These are phyloP conservation scores for Hydraecia micacea DNA, from an alignment of 2,888 invertebrate genomes.

Conservation along the genomic window DNA sequence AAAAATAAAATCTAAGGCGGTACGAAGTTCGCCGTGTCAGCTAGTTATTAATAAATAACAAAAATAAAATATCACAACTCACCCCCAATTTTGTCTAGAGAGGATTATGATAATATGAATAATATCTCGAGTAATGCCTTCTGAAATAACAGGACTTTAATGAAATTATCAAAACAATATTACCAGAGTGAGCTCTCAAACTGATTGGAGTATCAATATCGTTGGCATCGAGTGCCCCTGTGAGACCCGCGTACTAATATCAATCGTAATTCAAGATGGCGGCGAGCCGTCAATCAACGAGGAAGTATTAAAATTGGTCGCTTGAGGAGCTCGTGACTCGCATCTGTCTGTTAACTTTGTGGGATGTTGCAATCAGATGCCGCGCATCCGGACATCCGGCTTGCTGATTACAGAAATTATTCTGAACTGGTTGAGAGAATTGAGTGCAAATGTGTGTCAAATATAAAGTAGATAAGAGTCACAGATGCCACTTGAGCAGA, in stretches of 20 bases:
- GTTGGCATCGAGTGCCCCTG: constrained; percentile 23
- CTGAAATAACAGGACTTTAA: constrained; percentile 37
- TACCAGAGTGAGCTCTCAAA: constrained; percentile 26
- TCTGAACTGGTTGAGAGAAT: constrained; percentile 25
- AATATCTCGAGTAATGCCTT: constrained; percentile 9
- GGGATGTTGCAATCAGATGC: constrained; percentile 37
- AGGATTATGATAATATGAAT: neutral
- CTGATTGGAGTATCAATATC: constrained; percentile 57
- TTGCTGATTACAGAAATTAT: constrained; percentile 34
- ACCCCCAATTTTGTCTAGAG: neutral
- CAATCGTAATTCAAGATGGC: constrained; percentile 52
- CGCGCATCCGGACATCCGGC: constrained; percentile 36
- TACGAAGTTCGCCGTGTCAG: no score
- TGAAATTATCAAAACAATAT: constrained; percentile 40
- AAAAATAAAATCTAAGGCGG: no score
- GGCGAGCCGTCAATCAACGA: constrained; percentile 63
- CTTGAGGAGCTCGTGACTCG: constrained; percentile 54
- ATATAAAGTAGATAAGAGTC: constrained; percentile 16
- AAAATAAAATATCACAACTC: neutral
- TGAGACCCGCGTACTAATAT: constrained; percentile 22
- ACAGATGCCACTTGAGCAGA: neutral
- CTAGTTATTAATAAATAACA: neutral
- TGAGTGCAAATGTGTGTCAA: constrained; percentile 32
- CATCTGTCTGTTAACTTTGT: constrained; percentile 56
- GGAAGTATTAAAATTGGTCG: constrained; percentile 65